Evolutionary conservation across 2,797 vertebrate species (phyloP).

Genomic region (Todus mexicanus): DNA sequence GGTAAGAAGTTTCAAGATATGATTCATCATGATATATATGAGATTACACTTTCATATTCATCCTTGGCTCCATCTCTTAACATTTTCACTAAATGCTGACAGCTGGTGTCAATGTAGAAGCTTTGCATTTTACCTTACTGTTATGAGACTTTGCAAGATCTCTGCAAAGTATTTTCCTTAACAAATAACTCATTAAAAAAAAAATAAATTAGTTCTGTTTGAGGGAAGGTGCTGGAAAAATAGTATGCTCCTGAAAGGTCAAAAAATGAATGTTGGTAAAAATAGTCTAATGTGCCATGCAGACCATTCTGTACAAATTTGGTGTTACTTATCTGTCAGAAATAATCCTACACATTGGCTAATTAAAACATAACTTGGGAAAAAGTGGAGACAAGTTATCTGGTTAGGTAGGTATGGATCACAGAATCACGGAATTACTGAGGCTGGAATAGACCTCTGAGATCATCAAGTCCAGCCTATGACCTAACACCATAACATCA

Average conservation of each 20-base stretch:
- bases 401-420: not conserved
- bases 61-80: constrained; percentile 46
- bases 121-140: constrained; percentile 10
- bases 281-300: not conserved
- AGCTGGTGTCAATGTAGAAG: constrained; percentile 39
- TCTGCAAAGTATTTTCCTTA: not conserved
- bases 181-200: not conserved
- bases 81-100: constrained; percentile 62
- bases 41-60: constrained; percentile 61
- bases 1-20: constrained; percentile 46
- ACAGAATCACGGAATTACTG: too few species aligned
- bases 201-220: not conserved
- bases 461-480: too few species aligned
- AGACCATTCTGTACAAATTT: not conserved
- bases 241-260: not conserved
- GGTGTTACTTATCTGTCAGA: not conserved
- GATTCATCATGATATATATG: constrained; percentile 55
- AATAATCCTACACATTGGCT: not conserved
- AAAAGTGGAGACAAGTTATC: not conserved
- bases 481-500: too few species aligned
- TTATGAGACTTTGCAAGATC: not conserved
- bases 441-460: too few species aligned
- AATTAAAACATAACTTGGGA: not conserved
- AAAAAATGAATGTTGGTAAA: not conserved
- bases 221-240: not conserved